Base-by-base conservation (phyloP, 2,888 invertebrate genomes). In the Brachycybe producta region DNA sequence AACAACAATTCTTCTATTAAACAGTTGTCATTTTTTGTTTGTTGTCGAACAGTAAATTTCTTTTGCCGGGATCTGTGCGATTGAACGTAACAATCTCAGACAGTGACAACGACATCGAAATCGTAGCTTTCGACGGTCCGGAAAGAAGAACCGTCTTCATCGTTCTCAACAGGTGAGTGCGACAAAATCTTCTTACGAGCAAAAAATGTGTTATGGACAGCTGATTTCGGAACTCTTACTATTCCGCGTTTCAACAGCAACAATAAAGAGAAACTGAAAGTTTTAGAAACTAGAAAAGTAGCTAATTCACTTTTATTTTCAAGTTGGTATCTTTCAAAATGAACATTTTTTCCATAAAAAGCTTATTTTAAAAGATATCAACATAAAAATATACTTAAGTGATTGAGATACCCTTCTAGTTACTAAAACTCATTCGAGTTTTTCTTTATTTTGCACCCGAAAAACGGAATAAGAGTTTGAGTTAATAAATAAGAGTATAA, bases 51-150 rank as follows among this genome's bases (percentile, higher is more conserved):
- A 44, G 50, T 35, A 80, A 77, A 65, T 83, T 83, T 60, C 69
- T 84, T 32, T 74, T 77, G 0, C 71, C 73, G 57, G 75, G 73
- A 15, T 82, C 83, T 0, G 49, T 63, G 49, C 58, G 67, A 58
- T 66, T 75, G 36, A 55, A 58, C 17, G 27, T 59, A 41, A 49
- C 42, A 28, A 39, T 57, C 54, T 8, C 11, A 8, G 5, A 7
- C 13, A 19, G 5, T 15, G 30, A 43, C 15, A 11, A 8, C n/a
- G 30, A 43, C n/a, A 43, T 43, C n/a, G 3, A 57, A 57, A 7
- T 60, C 62, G 56, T 77, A 2, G 76, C 75, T 21, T 76, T 78
- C 57, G 53, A 64, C 43, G 70, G 74, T 35, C 74, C 75, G 0
- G 72, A 75, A 57, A 63, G 69, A 19, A 64, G 66, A 36, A 68